Base-by-base conservation (phyloP, 2,797 vertebrate species). In the Enoplosus armatus region DNA sequence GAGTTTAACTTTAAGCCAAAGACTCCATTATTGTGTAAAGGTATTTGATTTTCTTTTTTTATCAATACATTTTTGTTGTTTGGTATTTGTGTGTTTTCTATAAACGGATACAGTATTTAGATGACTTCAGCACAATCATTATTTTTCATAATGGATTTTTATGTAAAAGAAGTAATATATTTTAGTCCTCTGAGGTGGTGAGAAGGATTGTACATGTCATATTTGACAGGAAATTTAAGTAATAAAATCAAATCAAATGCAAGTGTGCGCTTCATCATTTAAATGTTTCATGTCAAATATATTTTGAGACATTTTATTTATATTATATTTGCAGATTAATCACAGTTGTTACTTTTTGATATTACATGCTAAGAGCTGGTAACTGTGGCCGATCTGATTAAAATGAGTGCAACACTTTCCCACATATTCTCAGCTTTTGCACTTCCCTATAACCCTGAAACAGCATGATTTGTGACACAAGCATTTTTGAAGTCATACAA, bases 91-190 rank as follows among this genome's bases (percentile, higher is more conserved):
- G 65, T 84, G 70, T 92, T 93, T 91, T 90, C 70, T 92, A 85
- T 85, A 75, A 75, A 80, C 54, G 43, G 50, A 82, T 65, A 77
- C 77, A 69, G 26, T 83, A 86, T 90, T 84, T 82, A 80, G 41
- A 71, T 80, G 16, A 70, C 41, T 75, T 80, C 47, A 82, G 69
- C 70, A 75, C 75, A 81, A 64, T 77, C 72, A 65, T 79, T 88
- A 84, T 87, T 90, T 92, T 92, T 94, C 75, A 91, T 78, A 89
- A 83, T 82, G 65, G 64, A 87, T 85, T 89, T 93, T 85, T 90
- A 88, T 91, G 89, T 88, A 83, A 90, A 83, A 89, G 65, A 92
- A 91, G 67, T 94, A 95, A 95, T 95, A 94, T 95, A 95, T 95
- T 94, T 93, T 87, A 87, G 51, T 67, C 75, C 71, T 88, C 61